Base-by-base conservation (phyloP, 2,888 invertebrate species). In the Eumacrocentrus americanus region DNA sequence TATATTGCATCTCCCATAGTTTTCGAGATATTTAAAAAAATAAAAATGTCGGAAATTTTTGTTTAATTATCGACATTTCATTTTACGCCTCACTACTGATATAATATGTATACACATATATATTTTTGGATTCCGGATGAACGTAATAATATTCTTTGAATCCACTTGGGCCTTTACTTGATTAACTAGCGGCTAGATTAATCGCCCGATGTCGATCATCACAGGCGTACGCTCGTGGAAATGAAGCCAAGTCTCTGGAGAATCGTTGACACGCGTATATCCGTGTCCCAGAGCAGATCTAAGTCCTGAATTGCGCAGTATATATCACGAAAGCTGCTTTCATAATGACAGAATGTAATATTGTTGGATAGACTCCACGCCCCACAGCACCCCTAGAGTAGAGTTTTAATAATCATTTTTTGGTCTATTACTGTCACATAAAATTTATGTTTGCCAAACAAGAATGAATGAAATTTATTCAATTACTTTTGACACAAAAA, bases 101-200 rank as follows among this genome's bases (percentile, higher is more conserved):
- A n/a, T n/a, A n/a, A n/a, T n/a, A n/a, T n/a, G n/a, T n/a, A n/a
- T n/a, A n/a, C n/a, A n/a, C n/a, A n/a, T n/a, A n/a, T n/a, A n/a
- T n/a, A n/a, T n/a, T n/a, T n/a, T n/a, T n/a, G n/a, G n/a, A n/a
- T 23, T 16, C 18, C 18, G 14, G 14, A 16, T 34, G 6, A 50
- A 34, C n/a, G n/a, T n/a, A n/a, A 14, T 34, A 50, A 50, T 50
- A 50, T 50, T 34, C 50, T 50, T 50, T 47, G 47, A 47, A 50
- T 7, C 29, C 50, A 50, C 50, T 46, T 37, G 58, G 44, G 58
- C 11, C 52, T 44, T 22, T 35, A 42, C 44, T 58, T 58, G 58
- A 58, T 58, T 52, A 58, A 58, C 44, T 52, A 25, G 50, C 37
- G 51, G 58, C 37, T 52, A 9, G 58, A 58, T 58, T 58, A 58